Evolutionary conservation across 2,888 invertebrate genomes (phyloP), one percentile per base, ranked within the genome.

Genomic region (Ormyrus labotus): DNA sequence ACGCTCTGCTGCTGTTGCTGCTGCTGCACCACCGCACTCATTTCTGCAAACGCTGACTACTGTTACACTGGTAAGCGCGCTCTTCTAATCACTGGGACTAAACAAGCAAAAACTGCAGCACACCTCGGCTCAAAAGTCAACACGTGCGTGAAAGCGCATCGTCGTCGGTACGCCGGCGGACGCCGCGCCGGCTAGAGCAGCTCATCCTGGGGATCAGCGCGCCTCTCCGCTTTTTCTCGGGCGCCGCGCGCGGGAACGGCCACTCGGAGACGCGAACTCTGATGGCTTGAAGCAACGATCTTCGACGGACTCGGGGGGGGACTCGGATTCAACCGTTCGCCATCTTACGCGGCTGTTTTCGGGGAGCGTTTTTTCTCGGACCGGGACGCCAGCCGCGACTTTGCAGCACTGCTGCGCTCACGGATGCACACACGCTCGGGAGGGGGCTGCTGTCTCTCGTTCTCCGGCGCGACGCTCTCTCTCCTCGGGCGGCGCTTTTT

Each of bases 21-120:
- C 34, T 34, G 75, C 69, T 76, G 60, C n/a, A 71, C 5, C 13
- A 61, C 51, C 61, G 61, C 71, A 61, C 71, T 71, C 60, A 70
- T 70, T 6, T 70, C 57, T 50, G 34, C 34, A 34, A 34, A 34
- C 34, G 34, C 34, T 1, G 34, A 34, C 3, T 34, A 34, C 34
- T 34, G 34, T 34, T 34, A 34, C 34, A 34, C 34, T 34, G 34
- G 34, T 34, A 34, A 34, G 34, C 34, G 34, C 34, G 34, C 34
- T 34, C 34, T 2, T 34, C 34, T 34, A 34, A 34, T 34, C 34
- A 34, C 34, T 34, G 34, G 2, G 34, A 34, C 34, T 34, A 34
- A 34, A 34, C 34, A 2, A 34, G 34, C 2, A 34, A 34, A 2
- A 34, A 3, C 34, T 34, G 11, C 19, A 13, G 34, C 34, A 34